phyloP scores from a whole-genome alignment of 2,797 vertebrate species.

The Rallus crepitans region DNA sequence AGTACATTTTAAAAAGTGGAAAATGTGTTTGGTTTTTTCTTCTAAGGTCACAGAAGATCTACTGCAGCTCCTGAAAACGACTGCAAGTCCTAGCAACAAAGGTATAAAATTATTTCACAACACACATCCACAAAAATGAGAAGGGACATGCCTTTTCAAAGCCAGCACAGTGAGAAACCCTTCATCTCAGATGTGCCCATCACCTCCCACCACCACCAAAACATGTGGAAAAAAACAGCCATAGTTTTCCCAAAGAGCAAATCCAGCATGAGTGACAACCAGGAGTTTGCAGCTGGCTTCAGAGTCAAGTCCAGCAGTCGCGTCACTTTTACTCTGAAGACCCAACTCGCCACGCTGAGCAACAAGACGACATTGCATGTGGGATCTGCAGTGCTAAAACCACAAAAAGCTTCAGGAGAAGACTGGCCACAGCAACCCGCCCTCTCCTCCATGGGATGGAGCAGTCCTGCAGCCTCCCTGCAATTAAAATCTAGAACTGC shows the following conservation, averaged over 20 bases:
- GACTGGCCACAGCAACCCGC: neutral
- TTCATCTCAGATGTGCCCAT: neutral
- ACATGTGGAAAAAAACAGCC: rapidly evolving
- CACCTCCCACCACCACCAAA: neutral
- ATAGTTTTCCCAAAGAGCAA: neutral
- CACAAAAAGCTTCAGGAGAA: neutral
- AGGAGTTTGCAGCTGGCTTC: neutral
- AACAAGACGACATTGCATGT: neutral
- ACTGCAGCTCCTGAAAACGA: neutral
- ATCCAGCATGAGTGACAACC: neutral
- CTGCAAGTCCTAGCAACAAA: neutral
- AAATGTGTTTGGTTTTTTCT: slow-evolving; percentile 36
- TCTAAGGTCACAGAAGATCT: slow-evolving; percentile 24
- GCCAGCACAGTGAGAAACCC: rapidly evolving
- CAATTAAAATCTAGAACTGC: neutral
- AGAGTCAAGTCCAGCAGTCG: neutral
- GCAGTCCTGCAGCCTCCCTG: neutral
- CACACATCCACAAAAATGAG: neutral
- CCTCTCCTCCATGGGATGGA: neutral
- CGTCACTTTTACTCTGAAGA: neutral
- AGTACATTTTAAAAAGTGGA: slow-evolving; percentile 48
- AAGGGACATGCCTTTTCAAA: neutral
- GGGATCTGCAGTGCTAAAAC: neutral
- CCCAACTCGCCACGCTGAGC: neutral
- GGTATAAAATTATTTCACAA: neutral